Evolutionary conservation across 2,113 vertebrate species (phyloP).

Genomic region (Lathamus discolor): DNA sequence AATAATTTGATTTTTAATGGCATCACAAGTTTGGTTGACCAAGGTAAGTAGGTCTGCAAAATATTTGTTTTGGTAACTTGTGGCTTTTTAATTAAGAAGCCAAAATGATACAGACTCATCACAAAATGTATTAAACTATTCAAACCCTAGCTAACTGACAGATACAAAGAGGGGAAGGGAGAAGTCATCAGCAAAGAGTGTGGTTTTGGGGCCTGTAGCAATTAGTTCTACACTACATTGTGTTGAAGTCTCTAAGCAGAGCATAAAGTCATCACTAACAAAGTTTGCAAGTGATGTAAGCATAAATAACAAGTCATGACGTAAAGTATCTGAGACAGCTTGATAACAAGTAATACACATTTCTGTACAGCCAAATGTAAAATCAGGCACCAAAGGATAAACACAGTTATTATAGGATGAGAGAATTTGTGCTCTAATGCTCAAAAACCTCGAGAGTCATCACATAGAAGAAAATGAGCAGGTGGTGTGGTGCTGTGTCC

Average conservation of each 20-base stretch:
- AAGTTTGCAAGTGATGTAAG: background rate
- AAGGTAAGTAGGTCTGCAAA: slow-evolving; percentile 15
- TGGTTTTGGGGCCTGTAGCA: background rate
- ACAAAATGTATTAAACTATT: background rate
- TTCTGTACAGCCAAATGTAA: slow-evolving; percentile 14
- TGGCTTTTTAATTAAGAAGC: slow-evolving; percentile 38
- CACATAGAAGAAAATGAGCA: slow-evolving; percentile 15
- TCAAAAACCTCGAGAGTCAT: background rate
- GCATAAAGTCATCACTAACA: background rate
- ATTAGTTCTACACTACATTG: background rate
- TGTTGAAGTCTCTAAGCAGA: background rate
- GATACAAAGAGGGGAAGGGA: slow-evolving; percentile 7
- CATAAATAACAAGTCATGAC: background rate
- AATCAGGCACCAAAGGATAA: background rate
- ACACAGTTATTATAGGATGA: background rate
- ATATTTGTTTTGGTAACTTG: slow-evolving; percentile 8
- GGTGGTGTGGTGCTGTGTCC: background rate
- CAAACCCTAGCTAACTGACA: background rate
- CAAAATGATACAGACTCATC: background rate
- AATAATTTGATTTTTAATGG: slow-evolving; percentile 40
- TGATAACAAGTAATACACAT: background rate
- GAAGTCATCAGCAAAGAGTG: background rate
- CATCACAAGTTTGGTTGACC: slow-evolving; percentile 3
- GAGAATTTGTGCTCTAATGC: background rate
- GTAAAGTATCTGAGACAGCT: background rate